Evolutionary conservation across 2,888 invertebrate species (phyloP), one percentile per base, ranked within the genome.

Genomic region (Julus scandinavius): DNA sequence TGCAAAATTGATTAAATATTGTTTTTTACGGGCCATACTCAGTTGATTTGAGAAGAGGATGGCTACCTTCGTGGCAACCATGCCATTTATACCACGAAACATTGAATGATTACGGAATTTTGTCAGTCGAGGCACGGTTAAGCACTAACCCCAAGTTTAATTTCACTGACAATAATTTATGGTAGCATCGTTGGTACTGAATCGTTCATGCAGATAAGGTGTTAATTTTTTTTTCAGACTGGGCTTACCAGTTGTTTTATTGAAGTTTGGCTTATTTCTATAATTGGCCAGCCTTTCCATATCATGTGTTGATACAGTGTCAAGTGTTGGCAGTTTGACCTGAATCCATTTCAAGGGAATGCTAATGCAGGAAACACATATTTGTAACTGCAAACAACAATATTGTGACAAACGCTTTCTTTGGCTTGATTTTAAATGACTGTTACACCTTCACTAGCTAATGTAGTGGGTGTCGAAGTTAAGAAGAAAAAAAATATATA

Each of bases 1-100:
- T 72, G 72, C 72, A 72, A 72, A 72, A 72, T 72, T 72, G 72
- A 29, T 72, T 29, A 72, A 72, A 72, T 72, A 72, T 72, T 72
- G 9, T 72, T 29, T 29, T 50, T 72, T 3, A n/a, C n/a, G 29
- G 20, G 72, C 29, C 29, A 29, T n/a, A 72, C 29, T 20, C 72
- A 72, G 0, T 72, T 20, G 13, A 72, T 9, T 6, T 6, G 29
- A 72, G 58, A 17, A 13, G 58, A 58, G 58, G 11, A 58, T 58
- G 58, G 11, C 58, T 17, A n/a, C n/a, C 58, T 58, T 17, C 58
- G 15, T 58, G 50, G 0, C 17, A 58, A 58, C 58, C 13, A 29
- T 20, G 11, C 11, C 72, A 72, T 72, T 72, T 72, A n/a, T 29
- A n/a, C 72, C 72, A 9, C 15, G 20, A 63, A 63, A 63, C 63